Percentiles rank a stretch among this genome's conserved stretches.
phyloP scores from a whole-genome alignment of 1,140 invertebrate genomes.

The Drosophila bipectinata region DNA sequence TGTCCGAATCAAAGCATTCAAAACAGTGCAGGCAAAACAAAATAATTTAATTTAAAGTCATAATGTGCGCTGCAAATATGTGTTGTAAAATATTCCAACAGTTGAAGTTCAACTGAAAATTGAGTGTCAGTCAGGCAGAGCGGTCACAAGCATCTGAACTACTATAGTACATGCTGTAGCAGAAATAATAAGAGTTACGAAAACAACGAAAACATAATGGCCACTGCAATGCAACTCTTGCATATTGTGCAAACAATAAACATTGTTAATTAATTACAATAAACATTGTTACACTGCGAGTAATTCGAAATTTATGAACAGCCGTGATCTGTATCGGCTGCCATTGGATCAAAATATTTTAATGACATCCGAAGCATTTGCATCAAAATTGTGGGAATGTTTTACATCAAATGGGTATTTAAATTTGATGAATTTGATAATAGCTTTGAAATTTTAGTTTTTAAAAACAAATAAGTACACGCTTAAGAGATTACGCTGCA shows the following conservation, averaged over 20 bases:
- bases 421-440: neutral
- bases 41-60: constrained; percentile 60
- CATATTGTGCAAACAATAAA: constrained; percentile 60
- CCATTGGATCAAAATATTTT: no score
- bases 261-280: constrained; percentile 56
- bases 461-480: no score
- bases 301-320: constrained; percentile 1
- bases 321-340: neutral
- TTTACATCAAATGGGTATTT: neutral
- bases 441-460: no score
- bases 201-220: no score
- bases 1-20: constrained; percentile 2
- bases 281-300: neutral
- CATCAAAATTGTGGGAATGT: no score
- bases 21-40: constrained; percentile 12
- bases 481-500: neutral
- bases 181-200: constrained; percentile 19
- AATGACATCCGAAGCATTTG: no score
- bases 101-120: constrained; percentile 46
- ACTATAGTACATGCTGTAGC: constrained; percentile 3
- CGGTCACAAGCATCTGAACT: constrained; percentile 29
- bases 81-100: constrained; percentile 42
- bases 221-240: constrained; percentile 27
- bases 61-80: constrained; percentile 53
- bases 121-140: constrained; percentile 42